Evolutionary conservation across 2,888 invertebrate genomes (phyloP).

Genomic region (Chalcosyrphus nemorum): DNA sequence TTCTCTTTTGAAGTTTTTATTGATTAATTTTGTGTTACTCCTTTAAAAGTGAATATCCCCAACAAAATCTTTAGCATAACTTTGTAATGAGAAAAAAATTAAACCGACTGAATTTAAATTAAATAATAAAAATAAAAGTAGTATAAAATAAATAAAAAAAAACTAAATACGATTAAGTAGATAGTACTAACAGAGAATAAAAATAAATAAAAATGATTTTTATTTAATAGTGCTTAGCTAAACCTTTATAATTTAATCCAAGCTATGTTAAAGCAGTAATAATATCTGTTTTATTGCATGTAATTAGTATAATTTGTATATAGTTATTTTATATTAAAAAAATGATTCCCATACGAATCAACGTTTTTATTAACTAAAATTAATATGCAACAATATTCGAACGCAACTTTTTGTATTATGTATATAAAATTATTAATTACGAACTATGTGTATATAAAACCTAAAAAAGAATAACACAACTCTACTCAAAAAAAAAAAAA

Average conservation of each 20-base stretch:
- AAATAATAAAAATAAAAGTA: background rate
- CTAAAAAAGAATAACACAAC: background rate
- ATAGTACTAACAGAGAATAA: slow-evolving; percentile 54
- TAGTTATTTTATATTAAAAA: slow-evolving; percentile 18
- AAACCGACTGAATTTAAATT: slow-evolving; percentile 62
- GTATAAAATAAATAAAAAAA: slow-evolving; percentile 9
- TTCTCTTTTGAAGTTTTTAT: background rate
- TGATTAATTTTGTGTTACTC: background rate
- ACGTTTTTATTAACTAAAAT: slow-evolving; percentile 12
- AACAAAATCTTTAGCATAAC: slow-evolving; percentile 19
- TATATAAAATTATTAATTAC: slow-evolving; percentile 24
- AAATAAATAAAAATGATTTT: slow-evolving; percentile 7
- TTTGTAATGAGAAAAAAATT: slow-evolving; percentile 29
- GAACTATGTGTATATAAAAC: slow-evolving; percentile 53
- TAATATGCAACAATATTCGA: slow-evolving; percentile 46
- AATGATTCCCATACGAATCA: slow-evolving; percentile 4
- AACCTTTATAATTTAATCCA: slow-evolving; percentile 22
- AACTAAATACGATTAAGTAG: slow-evolving; percentile 52
- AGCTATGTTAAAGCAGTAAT: background rate
- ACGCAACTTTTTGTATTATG: slow-evolving; percentile 60
- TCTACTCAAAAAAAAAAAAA: slow-evolving; percentile 35
- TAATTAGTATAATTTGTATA: slow-evolving; percentile 67
- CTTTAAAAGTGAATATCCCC: background rate
- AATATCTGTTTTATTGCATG: slow-evolving; percentile 34
- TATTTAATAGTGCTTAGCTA: slow-evolving; percentile 48